Conservation (phyloP, 2,888 invertebrate species). For the Synanthedon vespiformis region DNA sequence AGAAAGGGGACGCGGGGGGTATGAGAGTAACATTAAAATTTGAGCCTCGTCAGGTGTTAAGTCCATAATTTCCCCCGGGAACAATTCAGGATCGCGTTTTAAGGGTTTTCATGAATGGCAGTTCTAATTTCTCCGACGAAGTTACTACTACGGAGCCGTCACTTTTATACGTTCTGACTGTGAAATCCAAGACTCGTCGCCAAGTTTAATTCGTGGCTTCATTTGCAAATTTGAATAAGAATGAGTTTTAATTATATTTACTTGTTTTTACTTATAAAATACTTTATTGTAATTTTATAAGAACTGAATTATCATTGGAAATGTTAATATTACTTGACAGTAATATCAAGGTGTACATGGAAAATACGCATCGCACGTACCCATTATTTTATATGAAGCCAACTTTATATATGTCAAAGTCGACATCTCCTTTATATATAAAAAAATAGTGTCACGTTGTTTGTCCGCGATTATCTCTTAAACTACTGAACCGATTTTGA, state of each 20-base stretch:
- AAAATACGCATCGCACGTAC: too few relatives aligned
- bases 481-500: too few relatives aligned
- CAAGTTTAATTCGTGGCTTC: neutral
- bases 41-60: constrained; percentile 68
- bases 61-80: constrained; percentile 68
- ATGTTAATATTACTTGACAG: too few relatives aligned
- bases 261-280: too few relatives aligned
- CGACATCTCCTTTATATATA: too few relatives aligned
- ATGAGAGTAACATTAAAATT: constrained; percentile 56
- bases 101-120: constrained; percentile 61
- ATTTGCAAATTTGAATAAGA: neutral
- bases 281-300: too few relatives aligned
- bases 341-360: too few relatives aligned
- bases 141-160: constrained; percentile 4
- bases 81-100: constrained; percentile 60
- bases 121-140: constrained; percentile 44
- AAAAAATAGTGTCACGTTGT: too few relatives aligned
- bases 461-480: too few relatives aligned
- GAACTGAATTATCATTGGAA: too few relatives aligned
- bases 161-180: constrained; percentile 25
- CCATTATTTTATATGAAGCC: too few relatives aligned
- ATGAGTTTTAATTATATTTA: neutral
- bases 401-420: too few relatives aligned
- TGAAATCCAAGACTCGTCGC: constrained; percentile 19
- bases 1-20: constrained; percentile 34